A percentile compares a stretch with the other conserved stretches of the same genome.
phyloP scores from a whole-genome alignment of 1,140 invertebrate species.

The Drosophila parabipectinata region DNA sequence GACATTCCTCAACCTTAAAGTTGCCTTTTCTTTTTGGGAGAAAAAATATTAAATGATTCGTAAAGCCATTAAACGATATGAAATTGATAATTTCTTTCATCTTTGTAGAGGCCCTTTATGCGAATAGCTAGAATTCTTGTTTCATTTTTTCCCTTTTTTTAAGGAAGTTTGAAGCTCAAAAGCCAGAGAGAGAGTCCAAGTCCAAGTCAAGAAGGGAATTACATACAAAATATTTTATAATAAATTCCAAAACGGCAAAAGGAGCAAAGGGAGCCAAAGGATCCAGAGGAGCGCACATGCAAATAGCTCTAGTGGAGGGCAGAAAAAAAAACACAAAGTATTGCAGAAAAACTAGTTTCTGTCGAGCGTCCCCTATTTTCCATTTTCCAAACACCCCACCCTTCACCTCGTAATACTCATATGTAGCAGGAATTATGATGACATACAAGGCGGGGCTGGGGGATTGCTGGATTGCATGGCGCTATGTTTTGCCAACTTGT shows the following conservation, averaged over 20 bases:
- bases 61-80: no score
- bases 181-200: slow-evolving; percentile 7
- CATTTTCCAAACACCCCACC: not conserved
- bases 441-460: slow-evolving; percentile 26
- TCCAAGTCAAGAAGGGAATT: slow-evolving; percentile 55
- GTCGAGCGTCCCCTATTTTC: slow-evolving; percentile 13
- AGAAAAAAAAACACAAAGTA: slow-evolving; percentile 20
- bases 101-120: no score
- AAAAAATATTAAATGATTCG: not conserved
- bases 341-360: slow-evolving; percentile 48
- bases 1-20: not conserved
- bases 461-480: slow-evolving; percentile 39
- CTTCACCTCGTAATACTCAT: slow-evolving; percentile 17
- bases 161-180: slow-evolving; percentile 5
- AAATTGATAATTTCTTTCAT: not conserved
- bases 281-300: slow-evolving; percentile 27
- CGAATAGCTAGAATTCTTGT: not conserved
- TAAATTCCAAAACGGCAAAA: slow-evolving; percentile 57
- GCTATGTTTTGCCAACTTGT: slow-evolving; percentile 72
- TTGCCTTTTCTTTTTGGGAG: not conserved
- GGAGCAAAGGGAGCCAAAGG: slow-evolving; percentile 7
- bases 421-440: slow-evolving; percentile 48
- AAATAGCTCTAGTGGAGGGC: slow-evolving; percentile 26
- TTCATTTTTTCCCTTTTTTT: not conserved
- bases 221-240: slow-evolving; percentile 68